Conservation (phyloP, 2,888 invertebrate genomes). For the Caenorhabditis afra region DNA sequence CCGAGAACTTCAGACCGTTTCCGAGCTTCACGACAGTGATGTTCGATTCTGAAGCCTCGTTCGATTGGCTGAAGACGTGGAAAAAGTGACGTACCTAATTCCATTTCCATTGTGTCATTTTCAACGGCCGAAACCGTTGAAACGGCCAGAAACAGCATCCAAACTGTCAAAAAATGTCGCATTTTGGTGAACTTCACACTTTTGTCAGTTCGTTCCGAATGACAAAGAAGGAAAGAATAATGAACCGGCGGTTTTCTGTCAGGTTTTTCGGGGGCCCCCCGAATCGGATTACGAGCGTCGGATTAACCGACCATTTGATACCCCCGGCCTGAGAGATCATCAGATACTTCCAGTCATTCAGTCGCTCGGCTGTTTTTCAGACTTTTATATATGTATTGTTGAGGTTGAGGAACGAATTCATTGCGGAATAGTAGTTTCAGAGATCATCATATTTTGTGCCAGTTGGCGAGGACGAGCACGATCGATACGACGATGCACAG, state of each 20-base stretch:
- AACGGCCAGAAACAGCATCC: conserved; percentile 4
- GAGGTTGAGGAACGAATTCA: no score
- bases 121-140: not conserved
- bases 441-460: conserved; percentile 40
- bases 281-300: no score
- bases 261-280: no score
- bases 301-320: no score
- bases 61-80: not conserved
- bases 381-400: no score
- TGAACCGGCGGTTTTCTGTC: no score
- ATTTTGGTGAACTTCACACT: not conserved
- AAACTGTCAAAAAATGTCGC: conserved; percentile 18
- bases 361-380: not conserved
- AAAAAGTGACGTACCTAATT: conserved; percentile 25
- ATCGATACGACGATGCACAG: conserved; percentile 53
- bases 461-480: conserved; percentile 39
- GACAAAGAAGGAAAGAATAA: no score
- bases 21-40: conserved; percentile 53
- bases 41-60: conserved; percentile 43
- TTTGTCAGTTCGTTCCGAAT: no score
- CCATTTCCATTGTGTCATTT: conserved; percentile 47
- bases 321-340: no score
- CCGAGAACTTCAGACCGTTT: conserved; percentile 45
- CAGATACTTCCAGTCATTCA: no score
- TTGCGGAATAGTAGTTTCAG: not conserved